Percentiles rank a stretch among this genome's conserved stretches.
phyloP scores from a whole-genome alignment of 2,113 vertebrate genomes.

The Acinonyx jubatus region DNA sequence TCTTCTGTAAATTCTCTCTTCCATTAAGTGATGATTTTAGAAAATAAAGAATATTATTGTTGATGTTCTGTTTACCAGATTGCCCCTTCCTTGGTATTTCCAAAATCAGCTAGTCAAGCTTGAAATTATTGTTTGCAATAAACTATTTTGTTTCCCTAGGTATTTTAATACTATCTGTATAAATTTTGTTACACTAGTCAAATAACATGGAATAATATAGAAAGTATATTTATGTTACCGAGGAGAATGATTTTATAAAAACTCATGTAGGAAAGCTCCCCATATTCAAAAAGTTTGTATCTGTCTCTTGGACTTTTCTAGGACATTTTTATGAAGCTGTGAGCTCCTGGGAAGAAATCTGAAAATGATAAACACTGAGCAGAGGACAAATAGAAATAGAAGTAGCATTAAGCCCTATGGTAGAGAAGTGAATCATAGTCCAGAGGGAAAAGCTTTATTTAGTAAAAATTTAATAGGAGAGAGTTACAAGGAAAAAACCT shows the following conservation, averaged over 20 bases:
- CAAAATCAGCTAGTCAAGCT: not conserved
- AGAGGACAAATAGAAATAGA: not conserved
- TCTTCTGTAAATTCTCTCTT: not conserved
- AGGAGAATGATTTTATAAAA: not conserved
- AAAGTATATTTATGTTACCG: not conserved
- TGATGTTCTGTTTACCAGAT: not conserved
- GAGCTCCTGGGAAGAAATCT: not conserved
- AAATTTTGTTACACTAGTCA: not conserved
- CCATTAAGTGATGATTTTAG: not conserved
- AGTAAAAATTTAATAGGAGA: not conserved
- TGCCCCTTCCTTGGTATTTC: not conserved
- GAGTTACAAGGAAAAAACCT: not conserved
- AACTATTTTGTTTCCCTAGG: not conserved
- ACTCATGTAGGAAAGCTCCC: not conserved
- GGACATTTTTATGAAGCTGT: not conserved
- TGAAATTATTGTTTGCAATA: not conserved
- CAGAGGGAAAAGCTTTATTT: not conserved
- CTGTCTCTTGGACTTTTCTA: not conserved
- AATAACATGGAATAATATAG: not conserved
- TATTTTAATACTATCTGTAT: not conserved
- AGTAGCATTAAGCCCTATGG: not conserved
- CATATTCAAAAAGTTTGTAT: not conserved
- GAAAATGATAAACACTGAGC: not conserved
- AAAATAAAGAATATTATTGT: not conserved
- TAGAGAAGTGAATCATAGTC: not conserved